Percentiles rank a stretch among this genome's conserved stretches.
phyloP scores from a whole-genome alignment of 2,797 vertebrate species.

The Peromyscus melanophrys region DNA sequence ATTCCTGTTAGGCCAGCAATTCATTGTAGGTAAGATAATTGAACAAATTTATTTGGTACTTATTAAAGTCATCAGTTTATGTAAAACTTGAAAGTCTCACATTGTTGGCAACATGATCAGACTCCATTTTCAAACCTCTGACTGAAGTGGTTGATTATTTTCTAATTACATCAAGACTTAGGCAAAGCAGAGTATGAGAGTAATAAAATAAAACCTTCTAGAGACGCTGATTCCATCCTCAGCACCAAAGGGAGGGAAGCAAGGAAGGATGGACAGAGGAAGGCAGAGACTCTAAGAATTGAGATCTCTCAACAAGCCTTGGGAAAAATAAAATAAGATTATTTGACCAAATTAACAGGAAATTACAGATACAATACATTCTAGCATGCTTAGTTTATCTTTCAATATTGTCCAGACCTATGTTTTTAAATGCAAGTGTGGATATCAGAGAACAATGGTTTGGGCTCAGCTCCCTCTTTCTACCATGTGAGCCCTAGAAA shows the following conservation, averaged over 20 bases:
- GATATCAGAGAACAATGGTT: neutral
- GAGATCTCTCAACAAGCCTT: neutral
- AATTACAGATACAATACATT: neutral
- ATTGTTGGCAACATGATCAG: neutral
- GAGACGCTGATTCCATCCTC: neutral
- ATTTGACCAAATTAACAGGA: neutral
- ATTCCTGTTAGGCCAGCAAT: neutral
- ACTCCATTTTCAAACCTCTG: neutral
- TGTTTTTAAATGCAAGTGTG: neutral
- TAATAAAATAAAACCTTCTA: neutral
- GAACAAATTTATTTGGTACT: neutral
- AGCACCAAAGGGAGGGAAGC: neutral
- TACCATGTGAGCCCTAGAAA: neutral
- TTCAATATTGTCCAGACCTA: neutral
- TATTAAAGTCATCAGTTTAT: conserved; percentile 37
- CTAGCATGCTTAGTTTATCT: neutral
- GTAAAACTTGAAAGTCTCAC: conserved; percentile 30
- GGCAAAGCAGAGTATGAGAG: neutral
- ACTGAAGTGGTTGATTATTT: neutral
- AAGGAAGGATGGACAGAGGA: neutral
- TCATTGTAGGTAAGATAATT: neutral
- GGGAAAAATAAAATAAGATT: conserved; percentile 50
- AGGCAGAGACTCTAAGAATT: neutral
- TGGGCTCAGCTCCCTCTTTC: neutral
- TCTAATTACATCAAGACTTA: neutral